phyloP scores from a whole-genome alignment of 2,888 invertebrate species.

The Anagyrus pseudococci region DNA sequence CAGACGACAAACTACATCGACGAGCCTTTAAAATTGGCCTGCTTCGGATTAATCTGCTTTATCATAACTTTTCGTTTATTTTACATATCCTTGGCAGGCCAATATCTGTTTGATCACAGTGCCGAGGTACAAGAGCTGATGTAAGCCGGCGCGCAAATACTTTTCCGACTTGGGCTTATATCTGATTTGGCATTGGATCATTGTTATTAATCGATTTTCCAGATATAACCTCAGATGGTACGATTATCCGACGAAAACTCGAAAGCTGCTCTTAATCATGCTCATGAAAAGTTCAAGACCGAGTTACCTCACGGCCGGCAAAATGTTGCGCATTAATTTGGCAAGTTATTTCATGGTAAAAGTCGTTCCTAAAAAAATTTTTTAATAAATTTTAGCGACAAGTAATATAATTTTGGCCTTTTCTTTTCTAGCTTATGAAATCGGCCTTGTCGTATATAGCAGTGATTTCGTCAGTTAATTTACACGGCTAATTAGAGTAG shows the following conservation, averaged over 20 bases:
- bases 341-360: background rate
- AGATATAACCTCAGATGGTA: background rate
- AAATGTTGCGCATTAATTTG: background rate
- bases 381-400: background rate
- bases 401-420: background rate
- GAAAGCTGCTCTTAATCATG: background rate
- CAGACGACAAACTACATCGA: background rate
- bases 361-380: background rate
- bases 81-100: constrained; percentile 1
- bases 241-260: constrained; percentile 3
- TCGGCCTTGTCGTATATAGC: background rate
- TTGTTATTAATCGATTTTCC: background rate
- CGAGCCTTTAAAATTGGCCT: background rate
- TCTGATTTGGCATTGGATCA: background rate
- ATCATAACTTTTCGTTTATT: background rate
- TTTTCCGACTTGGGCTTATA: background rate
- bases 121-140: background rate
- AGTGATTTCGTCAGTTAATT: background rate
- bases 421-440: background rate
- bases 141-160: background rate
- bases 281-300: background rate
- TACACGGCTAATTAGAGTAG: too few relatives aligned
- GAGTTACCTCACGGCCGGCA: background rate
- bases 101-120: constrained; percentile 7
- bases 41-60: background rate